Base-by-base conservation (phyloP, 2,797 vertebrate species). In the Pseudochaenichthys georgianus region DNA sequence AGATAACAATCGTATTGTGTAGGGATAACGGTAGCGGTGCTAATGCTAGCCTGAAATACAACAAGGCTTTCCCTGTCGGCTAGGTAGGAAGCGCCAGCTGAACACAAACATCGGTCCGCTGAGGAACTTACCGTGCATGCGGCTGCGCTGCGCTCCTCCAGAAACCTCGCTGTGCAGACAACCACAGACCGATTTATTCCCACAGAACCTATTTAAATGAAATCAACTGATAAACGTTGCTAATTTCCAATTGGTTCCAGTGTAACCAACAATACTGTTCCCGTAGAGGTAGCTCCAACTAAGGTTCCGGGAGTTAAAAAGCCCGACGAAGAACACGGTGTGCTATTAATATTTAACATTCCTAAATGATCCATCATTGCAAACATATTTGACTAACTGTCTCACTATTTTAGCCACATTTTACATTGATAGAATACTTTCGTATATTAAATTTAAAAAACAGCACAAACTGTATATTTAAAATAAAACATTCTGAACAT, bases 181-280 rank as follows among this genome's bases (percentile, higher is more conserved):
- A 9, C 11, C 3, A 28, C 12, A 17, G 34, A 69, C 77, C 66
- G 70, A 71, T 47, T 55, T 42, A 59, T 68, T 54, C n/a, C 9
- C 19, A 66, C 54, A 65, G 47, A 50, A 68, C 55, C 50, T 68
- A 73, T 71, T 67, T 60, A 83, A 86, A 87, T 67, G 58, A 83
- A 86, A 87, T 83, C 58, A 83, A 80, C 67, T 66, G 83, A 86
- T 88, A 87, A 91, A 88, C 75, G 85, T 42, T 90, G 80, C 84
- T 92, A 89, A 88, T 88, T 91, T 90, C 69, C 87, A 86, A 83
- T 87, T 91, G 90, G 80, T 75, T 65, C 82, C 77, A 89, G 92
- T 88, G 95, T 91, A 81, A 88, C 90, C 75, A 63, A 78, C 73
- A 92, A 87, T 73, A 73, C 47, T 52, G 72, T 86, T 88, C 91